Evolutionary conservation across 2,113 vertebrate species (phyloP).

Genomic region (Ciconia boyciana): DNA sequence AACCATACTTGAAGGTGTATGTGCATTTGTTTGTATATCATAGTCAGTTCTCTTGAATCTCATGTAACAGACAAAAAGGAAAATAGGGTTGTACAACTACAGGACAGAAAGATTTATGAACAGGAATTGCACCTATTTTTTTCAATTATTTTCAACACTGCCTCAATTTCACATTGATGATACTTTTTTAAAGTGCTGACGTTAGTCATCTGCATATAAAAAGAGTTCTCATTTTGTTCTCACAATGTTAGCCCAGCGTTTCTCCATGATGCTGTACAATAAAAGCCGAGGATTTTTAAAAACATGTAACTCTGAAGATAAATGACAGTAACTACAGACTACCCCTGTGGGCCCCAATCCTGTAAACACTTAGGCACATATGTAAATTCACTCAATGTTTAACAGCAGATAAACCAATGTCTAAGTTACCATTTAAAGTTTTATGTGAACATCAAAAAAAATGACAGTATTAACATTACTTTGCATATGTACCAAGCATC

Average conservation of each 20-base stretch:
- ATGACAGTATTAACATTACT: not conserved
- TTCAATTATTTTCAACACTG: not conserved
- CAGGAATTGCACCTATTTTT: not conserved
- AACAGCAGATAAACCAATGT: constrained; percentile 1
- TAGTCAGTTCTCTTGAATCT: not conserved
- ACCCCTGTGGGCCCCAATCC: not conserved
- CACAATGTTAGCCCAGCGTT: not conserved
- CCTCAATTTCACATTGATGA: not conserved
- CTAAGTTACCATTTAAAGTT: not conserved
- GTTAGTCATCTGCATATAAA: not conserved
- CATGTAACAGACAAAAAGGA: not conserved
- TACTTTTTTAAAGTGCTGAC: constrained; percentile 34
- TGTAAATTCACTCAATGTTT: not conserved
- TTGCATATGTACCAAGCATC: not conserved
- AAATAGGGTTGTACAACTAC: not conserved
- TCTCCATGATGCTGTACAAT: not conserved
- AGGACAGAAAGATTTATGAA: not conserved
- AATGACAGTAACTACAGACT: not conserved
- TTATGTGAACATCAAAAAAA: not conserved
- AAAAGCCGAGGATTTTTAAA: not conserved
- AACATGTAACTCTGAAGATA: not conserved
- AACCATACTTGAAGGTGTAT: not conserved
- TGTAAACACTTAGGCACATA: constrained; percentile 12
- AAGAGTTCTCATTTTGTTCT: not conserved
- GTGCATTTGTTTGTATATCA: not conserved